phyloP scores from a whole-genome alignment of 2,797 vertebrate genomes.

The Hylomyscus alleni region DNA sequence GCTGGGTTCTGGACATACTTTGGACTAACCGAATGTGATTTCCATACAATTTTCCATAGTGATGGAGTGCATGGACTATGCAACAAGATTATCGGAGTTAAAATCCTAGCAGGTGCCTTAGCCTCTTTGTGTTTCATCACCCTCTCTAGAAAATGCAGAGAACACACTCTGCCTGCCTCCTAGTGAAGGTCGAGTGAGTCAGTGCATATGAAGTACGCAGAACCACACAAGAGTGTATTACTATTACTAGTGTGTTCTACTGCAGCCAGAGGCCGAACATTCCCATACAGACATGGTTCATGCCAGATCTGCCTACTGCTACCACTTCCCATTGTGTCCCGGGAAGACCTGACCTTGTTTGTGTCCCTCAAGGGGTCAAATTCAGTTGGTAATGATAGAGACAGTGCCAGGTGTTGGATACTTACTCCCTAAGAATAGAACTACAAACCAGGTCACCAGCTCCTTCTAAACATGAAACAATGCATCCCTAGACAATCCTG shows the following conservation, averaged over 20 bases:
- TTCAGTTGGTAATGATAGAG: neutral
- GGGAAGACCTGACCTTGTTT: slow-evolving; percentile 24
- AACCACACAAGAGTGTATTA: neutral
- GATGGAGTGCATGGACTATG: neutral
- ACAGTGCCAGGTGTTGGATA: slow-evolving; percentile 4
- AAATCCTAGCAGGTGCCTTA: neutral
- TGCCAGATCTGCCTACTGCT: neutral
- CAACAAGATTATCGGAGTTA: neutral
- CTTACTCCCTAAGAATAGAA: slow-evolving; percentile 27
- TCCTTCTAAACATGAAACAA: neutral
- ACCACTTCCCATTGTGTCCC: neutral
- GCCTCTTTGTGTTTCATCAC: neutral
- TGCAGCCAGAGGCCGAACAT: neutral
- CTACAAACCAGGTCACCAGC: neutral
- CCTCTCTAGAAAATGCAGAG: neutral
- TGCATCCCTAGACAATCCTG: neutral
- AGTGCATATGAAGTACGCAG: neutral
- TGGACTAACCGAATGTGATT: slow-evolving; percentile 1
- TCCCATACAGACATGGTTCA: too few species aligned
- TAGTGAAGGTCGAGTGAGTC: neutral
- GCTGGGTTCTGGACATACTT: neutral
- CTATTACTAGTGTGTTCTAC: neutral
- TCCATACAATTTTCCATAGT: neutral
- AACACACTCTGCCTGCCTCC: neutral
- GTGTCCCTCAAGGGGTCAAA: slow-evolving; percentile 7